Evolutionary conservation across 2,888 invertebrate genomes (phyloP).

Genomic region (Drosophila villosipedis): DNA sequence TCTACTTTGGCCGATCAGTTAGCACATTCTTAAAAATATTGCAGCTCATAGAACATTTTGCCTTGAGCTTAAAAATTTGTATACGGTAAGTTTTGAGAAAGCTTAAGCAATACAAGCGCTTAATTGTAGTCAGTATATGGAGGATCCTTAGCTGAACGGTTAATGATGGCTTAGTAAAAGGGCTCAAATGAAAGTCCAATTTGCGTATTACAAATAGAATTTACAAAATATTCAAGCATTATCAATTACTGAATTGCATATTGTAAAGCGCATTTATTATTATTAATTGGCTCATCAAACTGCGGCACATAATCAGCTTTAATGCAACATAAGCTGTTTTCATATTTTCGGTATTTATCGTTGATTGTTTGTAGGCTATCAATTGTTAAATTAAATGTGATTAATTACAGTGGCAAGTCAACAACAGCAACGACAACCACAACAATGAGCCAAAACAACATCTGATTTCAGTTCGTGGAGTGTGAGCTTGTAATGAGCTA

Average conservation of each 20-base stretch:
- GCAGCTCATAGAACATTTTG: background rate
- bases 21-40: background rate
- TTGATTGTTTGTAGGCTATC: slow-evolving; percentile 19
- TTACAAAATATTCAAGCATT: background rate
- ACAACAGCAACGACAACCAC: slow-evolving; percentile 6
- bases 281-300: slow-evolving; percentile 44
- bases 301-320: slow-evolving; percentile 30
- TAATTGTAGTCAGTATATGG: background rate
- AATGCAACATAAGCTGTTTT: slow-evolving; percentile 44
- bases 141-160: background rate
- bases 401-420: slow-evolving; percentile 42
- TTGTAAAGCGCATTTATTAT: slow-evolving; percentile 12
- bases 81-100: background rate
- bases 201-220: background rate
- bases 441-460: background rate
- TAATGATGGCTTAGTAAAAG: background rate
- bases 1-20: background rate
- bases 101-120: too few species aligned
- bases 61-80: background rate
- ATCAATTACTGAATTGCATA: slow-evolving; percentile 8
- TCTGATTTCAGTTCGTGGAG: slow-evolving; percentile 19
- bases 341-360: slow-evolving; percentile 16
- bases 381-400: slow-evolving; percentile 52
- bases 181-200: background rate
- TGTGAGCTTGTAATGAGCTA: slow-evolving; percentile 23